Evolutionary conservation across 2,113 vertebrate genomes (phyloP).

Genomic region (Urocolius indicus): DNA sequence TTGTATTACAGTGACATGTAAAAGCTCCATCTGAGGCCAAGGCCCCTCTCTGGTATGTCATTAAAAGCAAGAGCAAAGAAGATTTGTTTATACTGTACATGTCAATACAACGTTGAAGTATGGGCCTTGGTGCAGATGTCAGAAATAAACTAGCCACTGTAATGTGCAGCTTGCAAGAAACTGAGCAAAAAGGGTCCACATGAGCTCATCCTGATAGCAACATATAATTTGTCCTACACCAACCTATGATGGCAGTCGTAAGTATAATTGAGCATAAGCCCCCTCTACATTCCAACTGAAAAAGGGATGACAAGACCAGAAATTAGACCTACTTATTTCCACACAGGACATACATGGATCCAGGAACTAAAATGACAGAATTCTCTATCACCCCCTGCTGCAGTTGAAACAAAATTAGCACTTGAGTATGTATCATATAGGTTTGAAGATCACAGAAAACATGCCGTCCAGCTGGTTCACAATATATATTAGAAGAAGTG

Average conservation of each 20-base stretch:
- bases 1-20: neutral
- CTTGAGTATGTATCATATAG: neutral
- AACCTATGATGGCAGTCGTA: neutral
- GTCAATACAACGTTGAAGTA: neutral
- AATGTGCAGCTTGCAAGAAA: neutral
- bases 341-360: neutral
- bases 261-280: neutral
- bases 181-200: neutral
- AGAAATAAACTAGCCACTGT: neutral
- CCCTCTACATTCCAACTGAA: neutral
- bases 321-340: neutral
- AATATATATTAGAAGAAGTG: neutral
- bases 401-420: neutral
- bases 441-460: neutral
- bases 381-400: neutral
- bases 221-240: neutral
- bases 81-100: neutral
- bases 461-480: neutral
- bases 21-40: neutral
- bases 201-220: neutral
- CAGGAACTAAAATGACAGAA: neutral
- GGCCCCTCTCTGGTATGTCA: neutral
- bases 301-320: neutral
- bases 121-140: neutral
- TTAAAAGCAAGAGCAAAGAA: neutral